These are phyloP conservation scores for Microtus richardsoni DNA, from an alignment of 2,113 vertebrate genomes.

Conservation along the genomic window DNA sequence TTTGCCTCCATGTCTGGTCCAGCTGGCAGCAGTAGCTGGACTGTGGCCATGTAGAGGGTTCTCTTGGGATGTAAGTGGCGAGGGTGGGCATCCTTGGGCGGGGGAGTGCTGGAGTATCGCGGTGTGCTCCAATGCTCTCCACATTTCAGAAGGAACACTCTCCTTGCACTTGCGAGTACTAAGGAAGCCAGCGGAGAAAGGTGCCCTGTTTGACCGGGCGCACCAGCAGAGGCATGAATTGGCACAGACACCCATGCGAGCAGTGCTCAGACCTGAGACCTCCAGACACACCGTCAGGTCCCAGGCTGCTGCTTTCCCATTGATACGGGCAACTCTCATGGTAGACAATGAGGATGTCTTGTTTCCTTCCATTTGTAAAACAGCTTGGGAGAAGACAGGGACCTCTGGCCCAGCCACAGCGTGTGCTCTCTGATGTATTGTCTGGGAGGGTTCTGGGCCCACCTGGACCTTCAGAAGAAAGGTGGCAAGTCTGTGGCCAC, in stretches of 20 bases:
- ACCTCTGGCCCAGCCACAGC: not conserved
- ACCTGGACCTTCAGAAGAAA: not conserved
- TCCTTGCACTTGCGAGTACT: not conserved
- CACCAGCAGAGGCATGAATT: too few relatives aligned
- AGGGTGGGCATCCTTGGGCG: not conserved
- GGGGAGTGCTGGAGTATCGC: too few relatives aligned
- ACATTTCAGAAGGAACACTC: not conserved
- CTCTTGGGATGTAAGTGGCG: not conserved
- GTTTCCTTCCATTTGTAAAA: not conserved
- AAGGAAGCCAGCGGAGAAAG: not conserved
- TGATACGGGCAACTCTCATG: fast-evolving
- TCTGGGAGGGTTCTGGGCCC: not conserved
- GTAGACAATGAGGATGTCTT: not conserved
- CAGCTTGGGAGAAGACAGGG: not conserved
- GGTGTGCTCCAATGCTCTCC: fast-evolving
- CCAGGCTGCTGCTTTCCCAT: too few relatives aligned
- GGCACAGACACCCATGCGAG: fast-evolving
- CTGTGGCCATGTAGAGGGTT: not conserved
- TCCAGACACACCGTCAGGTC: not conserved
- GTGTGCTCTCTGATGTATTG: not conserved
- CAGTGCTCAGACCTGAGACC: not conserved
- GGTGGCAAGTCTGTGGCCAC: not conserved
- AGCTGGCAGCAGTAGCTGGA: not conserved
- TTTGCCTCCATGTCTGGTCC: not conserved
- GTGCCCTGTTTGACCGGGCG: not conserved